Conservation (phyloP, 2,888 invertebrate genomes). For the Ophraella communa region DNA sequence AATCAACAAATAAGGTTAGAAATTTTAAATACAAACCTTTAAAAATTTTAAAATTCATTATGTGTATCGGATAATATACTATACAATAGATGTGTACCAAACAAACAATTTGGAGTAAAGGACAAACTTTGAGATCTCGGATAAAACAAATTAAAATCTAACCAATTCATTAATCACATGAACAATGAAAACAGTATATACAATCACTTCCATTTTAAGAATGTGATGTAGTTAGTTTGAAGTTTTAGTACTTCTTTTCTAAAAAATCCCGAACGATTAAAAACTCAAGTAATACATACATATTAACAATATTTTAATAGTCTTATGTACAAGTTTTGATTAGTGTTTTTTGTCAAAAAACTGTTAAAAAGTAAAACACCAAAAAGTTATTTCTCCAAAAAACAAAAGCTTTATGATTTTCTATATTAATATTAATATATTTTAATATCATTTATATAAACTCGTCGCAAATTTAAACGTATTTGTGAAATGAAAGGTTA, state of each 20-base stretch:
- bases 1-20: no score
- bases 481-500: slow-evolving; percentile 33
- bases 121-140: no score
- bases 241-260: neutral
- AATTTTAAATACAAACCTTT: no score
- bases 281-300: neutral
- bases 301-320: neutral
- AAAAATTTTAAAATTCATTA: no score
- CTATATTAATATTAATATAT: neutral
- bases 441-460: slow-evolving; percentile 10
- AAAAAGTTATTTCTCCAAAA: slow-evolving; percentile 27
- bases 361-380: slow-evolving; percentile 5
- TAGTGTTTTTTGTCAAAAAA: slow-evolving; percentile 12
- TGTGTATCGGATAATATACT: no score
- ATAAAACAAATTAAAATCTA: no score
- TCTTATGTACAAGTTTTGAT: neutral
- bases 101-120: no score
- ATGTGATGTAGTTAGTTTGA: no score
- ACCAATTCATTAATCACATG: no score
- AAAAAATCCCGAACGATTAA: neutral
- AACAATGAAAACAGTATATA: no score
- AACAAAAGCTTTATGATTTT: slow-evolving; percentile 27
- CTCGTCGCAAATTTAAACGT: neutral
- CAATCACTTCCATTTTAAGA: no score
- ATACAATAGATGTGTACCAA: no score